Percentiles rank a stretch among this genome's conserved stretches.
Evolutionary conservation across 2,797 vertebrate species (phyloP).

Genomic region (Eurystomus glaucurus): DNA sequence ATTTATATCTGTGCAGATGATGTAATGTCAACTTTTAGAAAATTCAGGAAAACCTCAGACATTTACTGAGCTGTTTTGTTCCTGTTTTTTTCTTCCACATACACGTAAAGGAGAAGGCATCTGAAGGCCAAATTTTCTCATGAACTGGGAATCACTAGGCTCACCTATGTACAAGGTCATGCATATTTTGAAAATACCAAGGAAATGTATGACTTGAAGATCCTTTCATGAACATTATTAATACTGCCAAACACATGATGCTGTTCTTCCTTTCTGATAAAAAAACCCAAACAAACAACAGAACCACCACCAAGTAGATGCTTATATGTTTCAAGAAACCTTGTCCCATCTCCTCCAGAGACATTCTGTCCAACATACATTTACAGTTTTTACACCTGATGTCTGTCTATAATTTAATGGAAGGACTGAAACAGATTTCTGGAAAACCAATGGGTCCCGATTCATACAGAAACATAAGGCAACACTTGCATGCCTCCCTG

Average conservation of each 20-base stretch:
- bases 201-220: background rate
- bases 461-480: background rate
- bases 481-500: background rate
- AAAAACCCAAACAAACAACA: background rate
- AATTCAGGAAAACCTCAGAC: conserved; percentile 10
- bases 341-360: background rate
- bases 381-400: background rate
- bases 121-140: background rate
- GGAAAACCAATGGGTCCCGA: background rate
- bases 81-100: background rate
- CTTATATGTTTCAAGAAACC: background rate
- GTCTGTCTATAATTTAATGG: background rate
- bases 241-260: background rate
- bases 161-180: background rate
- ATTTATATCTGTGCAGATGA: conserved; percentile 57
- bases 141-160: background rate
- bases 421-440: background rate
- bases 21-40: conserved; percentile 26
- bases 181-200: background rate
- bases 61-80: background rate
- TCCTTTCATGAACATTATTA: background rate
- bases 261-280: background rate
- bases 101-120: background rate
- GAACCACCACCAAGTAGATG: background rate
- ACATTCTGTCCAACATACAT: background rate